phyloP scores from a whole-genome alignment of 2,888 invertebrate genomes.

The Hesperia comma region DNA sequence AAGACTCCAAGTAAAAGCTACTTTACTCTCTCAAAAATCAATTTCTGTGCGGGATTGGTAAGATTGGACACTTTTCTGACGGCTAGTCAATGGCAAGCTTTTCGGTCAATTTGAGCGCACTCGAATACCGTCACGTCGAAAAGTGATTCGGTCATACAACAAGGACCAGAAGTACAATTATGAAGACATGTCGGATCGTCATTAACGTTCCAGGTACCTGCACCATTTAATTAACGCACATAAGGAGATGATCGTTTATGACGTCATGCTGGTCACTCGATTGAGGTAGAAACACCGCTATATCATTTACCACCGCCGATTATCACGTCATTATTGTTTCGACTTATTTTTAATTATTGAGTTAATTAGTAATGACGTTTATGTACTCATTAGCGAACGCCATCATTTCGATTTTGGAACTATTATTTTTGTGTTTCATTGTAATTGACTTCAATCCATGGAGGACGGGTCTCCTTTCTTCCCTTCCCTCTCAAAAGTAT shows the following conservation, averaged over 20 bases:
- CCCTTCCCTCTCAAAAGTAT: too few relatives aligned
- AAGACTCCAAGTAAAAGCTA: too few relatives aligned
- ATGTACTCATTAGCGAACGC: too few relatives aligned
- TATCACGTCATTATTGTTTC: not conserved
- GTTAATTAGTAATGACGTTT: too few relatives aligned
- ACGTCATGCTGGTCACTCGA: not conserved
- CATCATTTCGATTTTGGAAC: too few relatives aligned
- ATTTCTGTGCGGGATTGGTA: too few relatives aligned
- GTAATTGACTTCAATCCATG: too few relatives aligned
- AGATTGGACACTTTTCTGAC: not conserved
- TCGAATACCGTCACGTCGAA: conserved; percentile 27
- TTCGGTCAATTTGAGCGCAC: conserved; percentile 26
- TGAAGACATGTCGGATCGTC: conserved; percentile 22
- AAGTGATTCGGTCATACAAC: conserved; percentile 25
- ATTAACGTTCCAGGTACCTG: conserved; percentile 11
- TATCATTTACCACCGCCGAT: not conserved
- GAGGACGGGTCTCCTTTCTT: too few relatives aligned
- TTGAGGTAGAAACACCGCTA: conserved; percentile 10
- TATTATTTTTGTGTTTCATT: too few relatives aligned
- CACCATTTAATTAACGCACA: conserved; percentile 28
- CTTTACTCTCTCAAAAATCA: too few relatives aligned
- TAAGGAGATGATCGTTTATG: conserved; percentile 11
- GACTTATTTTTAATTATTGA: not conserved
- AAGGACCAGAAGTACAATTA: conserved; percentile 22
- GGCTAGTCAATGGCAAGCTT: conserved; percentile 12